phyloP scores from a whole-genome alignment of 2,888 invertebrate genomes.

The Xanthia togata region DNA sequence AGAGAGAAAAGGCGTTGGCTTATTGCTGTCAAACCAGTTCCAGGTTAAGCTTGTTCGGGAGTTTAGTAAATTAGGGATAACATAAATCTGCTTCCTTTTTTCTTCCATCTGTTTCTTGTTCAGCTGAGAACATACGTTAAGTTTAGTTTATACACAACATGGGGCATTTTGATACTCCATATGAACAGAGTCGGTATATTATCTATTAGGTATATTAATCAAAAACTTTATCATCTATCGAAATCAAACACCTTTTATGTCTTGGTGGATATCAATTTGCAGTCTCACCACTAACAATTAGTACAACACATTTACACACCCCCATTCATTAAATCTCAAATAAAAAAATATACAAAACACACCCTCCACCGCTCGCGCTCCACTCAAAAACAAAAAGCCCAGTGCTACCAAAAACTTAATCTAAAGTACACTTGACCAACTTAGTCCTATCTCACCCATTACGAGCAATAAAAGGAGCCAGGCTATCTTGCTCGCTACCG shows the following conservation, averaged over 20 bases:
- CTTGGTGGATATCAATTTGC: neutral
- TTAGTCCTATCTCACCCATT: slow-evolving; percentile 57
- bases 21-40: slow-evolving; percentile 7
- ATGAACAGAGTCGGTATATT: neutral
- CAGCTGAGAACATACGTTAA: too few relatives aligned
- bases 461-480: slow-evolving; percentile 65
- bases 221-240: slow-evolving; percentile 1
- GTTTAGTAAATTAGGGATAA: neutral
- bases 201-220: too few relatives aligned
- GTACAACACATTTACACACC: neutral
- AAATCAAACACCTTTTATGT: neutral
- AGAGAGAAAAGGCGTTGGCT: neutral
- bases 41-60: too few relatives aligned
- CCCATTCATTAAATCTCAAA: neutral
- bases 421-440: slow-evolving; percentile 58
- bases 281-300: neutral
- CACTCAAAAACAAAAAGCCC: slow-evolving; percentile 7
- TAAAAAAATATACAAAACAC: slow-evolving; percentile 15
- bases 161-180: neutral
- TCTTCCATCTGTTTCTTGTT: neutral
- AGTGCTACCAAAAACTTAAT: slow-evolving; percentile 41
- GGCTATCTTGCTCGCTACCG: slow-evolving; percentile 71
- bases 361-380: slow-evolving; percentile 15
- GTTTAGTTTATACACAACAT: too few relatives aligned
- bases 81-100: neutral